A percentile compares a stretch with the other conserved stretches of the same genome.
phyloP scores from a whole-genome alignment of 2,888 invertebrate species.

The Dryobota labecula region DNA sequence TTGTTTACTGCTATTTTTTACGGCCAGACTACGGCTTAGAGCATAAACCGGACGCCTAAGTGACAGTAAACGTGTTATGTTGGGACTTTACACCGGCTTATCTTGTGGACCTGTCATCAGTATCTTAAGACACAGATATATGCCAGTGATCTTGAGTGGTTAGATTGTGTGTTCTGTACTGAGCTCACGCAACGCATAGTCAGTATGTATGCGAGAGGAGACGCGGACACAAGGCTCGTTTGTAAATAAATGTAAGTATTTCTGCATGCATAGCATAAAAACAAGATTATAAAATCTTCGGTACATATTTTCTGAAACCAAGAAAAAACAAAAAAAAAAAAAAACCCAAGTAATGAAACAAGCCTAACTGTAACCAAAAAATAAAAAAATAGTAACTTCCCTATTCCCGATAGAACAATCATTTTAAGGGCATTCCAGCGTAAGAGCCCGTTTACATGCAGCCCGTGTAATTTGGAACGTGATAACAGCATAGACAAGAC shows the following conservation, averaged over 20 bases:
- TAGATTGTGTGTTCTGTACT: too few relatives aligned
- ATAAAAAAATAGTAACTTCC: neutral
- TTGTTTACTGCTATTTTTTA: constrained; percentile 77
- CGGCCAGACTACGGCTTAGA: constrained; percentile 75
- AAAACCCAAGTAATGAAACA: too few relatives aligned
- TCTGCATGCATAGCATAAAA: neutral
- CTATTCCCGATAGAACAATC: constrained; percentile 4
- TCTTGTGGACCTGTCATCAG: constrained; percentile 44
- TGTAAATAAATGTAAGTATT: neutral
- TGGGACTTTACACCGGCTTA: constrained; percentile 63
- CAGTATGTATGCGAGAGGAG: neutral
- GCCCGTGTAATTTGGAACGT: constrained; percentile 56
- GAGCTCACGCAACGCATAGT: too few relatives aligned
- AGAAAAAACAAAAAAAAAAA: too few relatives aligned
- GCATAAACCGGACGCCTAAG: constrained; percentile 68
- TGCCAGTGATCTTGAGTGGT: too few relatives aligned
- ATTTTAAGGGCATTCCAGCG: constrained; percentile 5
- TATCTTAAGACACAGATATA: constrained; percentile 41
- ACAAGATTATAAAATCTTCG: neutral
- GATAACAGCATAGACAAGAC: constrained; percentile 56
- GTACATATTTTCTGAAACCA: neutral
- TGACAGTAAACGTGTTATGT: constrained; percentile 74
- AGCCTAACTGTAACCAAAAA: neutral
- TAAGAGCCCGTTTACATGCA: constrained; percentile 66
- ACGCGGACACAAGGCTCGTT: neutral